A percentile compares a stretch with the other conserved stretches of the same genome.
phyloP scores from a whole-genome alignment of 2,888 invertebrate species.

The Leptinotarsa peninsularis region DNA sequence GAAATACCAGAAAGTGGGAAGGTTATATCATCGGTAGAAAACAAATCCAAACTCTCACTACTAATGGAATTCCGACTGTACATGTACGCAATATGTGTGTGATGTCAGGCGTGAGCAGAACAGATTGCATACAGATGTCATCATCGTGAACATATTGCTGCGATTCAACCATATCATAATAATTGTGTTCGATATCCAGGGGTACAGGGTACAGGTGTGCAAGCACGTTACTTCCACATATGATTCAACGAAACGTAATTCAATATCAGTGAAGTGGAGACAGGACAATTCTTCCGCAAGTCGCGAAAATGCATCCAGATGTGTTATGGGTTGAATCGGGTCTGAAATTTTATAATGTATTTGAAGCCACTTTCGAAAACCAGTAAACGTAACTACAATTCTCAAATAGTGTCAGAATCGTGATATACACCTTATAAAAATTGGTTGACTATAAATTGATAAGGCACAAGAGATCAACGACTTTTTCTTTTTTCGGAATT shows the following conservation, averaged over 20 bases:
- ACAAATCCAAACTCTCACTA: background rate
- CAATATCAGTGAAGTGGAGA: background rate
- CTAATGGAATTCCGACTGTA: slow-evolving; percentile 26
- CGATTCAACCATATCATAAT: slow-evolving; percentile 28
- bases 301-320: background rate
- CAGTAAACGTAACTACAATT: no score
- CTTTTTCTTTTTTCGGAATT: no score
- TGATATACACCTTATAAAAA: no score
- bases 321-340: no score
- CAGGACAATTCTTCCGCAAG: background rate
- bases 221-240: slow-evolving; percentile 14
- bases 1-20: slow-evolving; percentile 7
- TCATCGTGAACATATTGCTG: slow-evolving; percentile 35
- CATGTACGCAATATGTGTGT: slow-evolving; percentile 56
- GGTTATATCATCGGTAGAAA: background rate
- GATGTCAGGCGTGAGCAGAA: slow-evolving; percentile 52
- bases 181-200: slow-evolving; percentile 25
- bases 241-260: background rate
- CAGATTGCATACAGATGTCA: slow-evolving; percentile 58
- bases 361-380: no score
- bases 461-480: no score
- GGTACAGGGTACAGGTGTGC: slow-evolving; percentile 37
- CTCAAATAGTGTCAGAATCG: no score
- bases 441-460: no score
- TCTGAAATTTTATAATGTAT: no score